Evolutionary conservation across 2,888 invertebrate species (phyloP), one percentile per base, ranked within the genome.

Genomic region (Hemithea aestivaria): DNA sequence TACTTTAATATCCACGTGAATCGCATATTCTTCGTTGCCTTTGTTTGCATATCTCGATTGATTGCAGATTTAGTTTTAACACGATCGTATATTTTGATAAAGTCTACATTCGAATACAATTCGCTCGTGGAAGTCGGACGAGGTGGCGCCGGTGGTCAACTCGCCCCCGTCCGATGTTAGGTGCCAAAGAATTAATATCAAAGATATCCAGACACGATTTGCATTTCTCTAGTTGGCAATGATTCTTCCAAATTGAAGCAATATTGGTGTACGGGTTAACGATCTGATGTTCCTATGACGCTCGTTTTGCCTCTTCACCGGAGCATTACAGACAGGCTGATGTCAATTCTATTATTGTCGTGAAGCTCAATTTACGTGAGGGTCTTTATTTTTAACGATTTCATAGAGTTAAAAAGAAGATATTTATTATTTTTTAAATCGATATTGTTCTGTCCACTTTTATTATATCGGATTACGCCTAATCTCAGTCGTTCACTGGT

Each of bases 131-230:
- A 35, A 36, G 46, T 47, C 48, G 40, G 51, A 48, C 26, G 34
- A 40, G 48, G 43, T 28, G 42, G 70, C 47, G 58, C 65, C 61
- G 58, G 73, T 51, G 49, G 45, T 48, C 25, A 31, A 30, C 23
- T 33, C 34, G 22, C 36, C 45, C 36, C 23, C 41, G 44, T 37
- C 47, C 65, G 69, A 49, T 50, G 73, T 81, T 80, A 80, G 82
- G 85, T 87, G 87, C 87, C 87, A 87, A 87, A 87, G 87, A 87
- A 72, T 77, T 77, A 74, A 72, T 82, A 87, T 85, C 85, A 85
- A 87, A 85, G 87, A 68, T 76, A 72, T 79, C 73, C 70, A 75
- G 70, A 76, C 50, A 77, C 75, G 66, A 78, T 62, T 73, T 68
- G 79, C 77, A 77, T 81, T 73, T 73, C 57, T 68, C 65, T 66